Conservation (phyloP, 2,797 vertebrate genomes). For the Hyperoplus lanceolatus region DNA sequence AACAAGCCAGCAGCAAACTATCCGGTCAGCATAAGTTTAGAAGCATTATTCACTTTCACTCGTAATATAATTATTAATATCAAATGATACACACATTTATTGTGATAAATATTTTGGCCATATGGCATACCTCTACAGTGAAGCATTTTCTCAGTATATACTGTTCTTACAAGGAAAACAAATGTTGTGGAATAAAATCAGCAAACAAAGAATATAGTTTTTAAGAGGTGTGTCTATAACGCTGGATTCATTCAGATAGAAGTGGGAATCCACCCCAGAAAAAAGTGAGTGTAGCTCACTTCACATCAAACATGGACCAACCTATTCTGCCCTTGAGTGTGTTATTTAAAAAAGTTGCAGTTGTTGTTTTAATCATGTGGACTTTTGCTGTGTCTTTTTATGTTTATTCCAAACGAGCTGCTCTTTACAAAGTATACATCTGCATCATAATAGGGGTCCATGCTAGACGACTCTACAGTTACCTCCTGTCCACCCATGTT, state of each 20-base stretch:
- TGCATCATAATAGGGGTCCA: neutral
- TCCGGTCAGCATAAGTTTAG: too few species aligned
- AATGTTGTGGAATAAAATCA: neutral
- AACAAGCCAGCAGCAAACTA: too few species aligned
- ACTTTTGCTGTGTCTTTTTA: neutral
- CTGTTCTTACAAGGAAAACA: neutral
- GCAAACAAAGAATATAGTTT: neutral
- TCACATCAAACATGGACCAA: neutral
- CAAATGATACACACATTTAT: too few species aligned
- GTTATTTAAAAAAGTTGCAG: too few species aligned
- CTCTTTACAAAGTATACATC: neutral
- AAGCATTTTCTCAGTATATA: constrained; percentile 12
- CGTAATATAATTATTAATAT: too few species aligned
- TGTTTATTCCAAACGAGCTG: neutral
- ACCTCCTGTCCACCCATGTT: too few species aligned
- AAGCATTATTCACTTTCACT: too few species aligned
- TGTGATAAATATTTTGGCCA: too few species aligned
- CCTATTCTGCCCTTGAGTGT: too few species aligned
- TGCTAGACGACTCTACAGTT: too few species aligned
- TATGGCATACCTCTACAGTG: neutral
- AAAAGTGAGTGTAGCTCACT: neutral
- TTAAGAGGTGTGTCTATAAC: neutral
- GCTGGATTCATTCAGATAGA: neutral
- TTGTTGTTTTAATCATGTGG: neutral
- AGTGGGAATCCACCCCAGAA: neutral